Base-by-base conservation (phyloP, 1,140 invertebrate species). In the Ephestia elutella region DNA sequence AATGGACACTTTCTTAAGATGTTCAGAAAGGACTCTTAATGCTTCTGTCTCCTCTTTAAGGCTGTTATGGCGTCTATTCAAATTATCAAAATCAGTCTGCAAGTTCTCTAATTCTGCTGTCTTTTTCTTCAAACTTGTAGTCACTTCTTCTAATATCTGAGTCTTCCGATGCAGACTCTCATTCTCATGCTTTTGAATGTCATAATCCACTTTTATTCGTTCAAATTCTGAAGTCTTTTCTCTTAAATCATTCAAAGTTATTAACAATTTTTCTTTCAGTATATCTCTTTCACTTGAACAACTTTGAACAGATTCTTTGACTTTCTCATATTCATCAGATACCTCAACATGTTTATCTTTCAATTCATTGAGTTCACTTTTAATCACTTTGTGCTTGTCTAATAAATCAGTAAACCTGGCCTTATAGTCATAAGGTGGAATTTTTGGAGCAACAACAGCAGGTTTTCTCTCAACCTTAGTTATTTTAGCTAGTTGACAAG, bases 341-440 rank as follows among this genome's bases (percentile, higher is more conserved):
- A 90, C 83, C 56, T 90, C 77, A 59, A 84, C 72, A 73, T 92
- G 85, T 60, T 90, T 86, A 32, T 91, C 88, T 71, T 90, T 82
- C 10, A 91, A 77, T 25, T 89, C 82, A 60, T 73, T 90, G 65
- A 87, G 86, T 66, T 92, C 89, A 19, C 73, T 70, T 63, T 88
- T 89, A 5, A 91, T 71, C 11, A 78, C 77, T 66, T 91, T 91
- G 65, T 91, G 89, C 66, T 91, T 91, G 65, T 92, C 90, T 35
- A 91, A 78, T 25, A 92, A 77, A 62, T 91, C 90, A 76, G 90
- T 89, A 68, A 90, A 92, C 35, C 90, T 87, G 10, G 90, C 90
- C 70, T 92, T 92, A 65, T 87, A 92, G 68, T 92, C 91, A 70
- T 91, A 91, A 0, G 90, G 85, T 4, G 91, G 82, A 60, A 91